Conservation (phyloP, 2,888 invertebrate species). For the Leptopterna dolabrata region DNA sequence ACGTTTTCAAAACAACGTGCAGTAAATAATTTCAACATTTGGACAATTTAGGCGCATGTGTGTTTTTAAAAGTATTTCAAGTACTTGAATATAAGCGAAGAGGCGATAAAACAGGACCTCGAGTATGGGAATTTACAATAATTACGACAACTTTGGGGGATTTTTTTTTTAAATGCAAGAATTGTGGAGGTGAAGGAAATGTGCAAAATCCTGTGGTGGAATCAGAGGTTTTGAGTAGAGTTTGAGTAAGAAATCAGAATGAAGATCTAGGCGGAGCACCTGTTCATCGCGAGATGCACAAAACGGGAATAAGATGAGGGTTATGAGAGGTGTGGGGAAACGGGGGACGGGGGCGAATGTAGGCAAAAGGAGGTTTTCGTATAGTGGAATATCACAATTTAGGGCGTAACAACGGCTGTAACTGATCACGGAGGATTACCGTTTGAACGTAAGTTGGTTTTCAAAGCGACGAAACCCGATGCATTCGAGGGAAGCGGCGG, state of each 20-base stretch:
- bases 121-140: background rate
- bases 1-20: background rate
- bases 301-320: conserved; percentile 3
- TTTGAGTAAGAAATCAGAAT: background rate
- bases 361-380: background rate
- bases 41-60: no score
- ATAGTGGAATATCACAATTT: background rate
- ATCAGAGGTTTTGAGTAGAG: background rate
- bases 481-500: conserved; percentile 23
- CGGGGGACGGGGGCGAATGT: background rate
- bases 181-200: no score
- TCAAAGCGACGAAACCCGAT: conserved; percentile 18
- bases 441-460: conserved; percentile 36
- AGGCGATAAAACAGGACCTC: no score
- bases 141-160: no score
- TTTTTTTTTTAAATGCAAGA: background rate
- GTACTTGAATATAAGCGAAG: no score
- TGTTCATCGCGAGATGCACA: background rate
- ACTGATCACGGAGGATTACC: background rate
- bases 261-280: background rate
- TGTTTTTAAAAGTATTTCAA: no score
- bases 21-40: background rate
- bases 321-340: background rate
- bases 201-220: no score
- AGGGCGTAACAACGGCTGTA: background rate